Conservation (phyloP, 2,113 vertebrate species). For the Corvus moneduloides region DNA sequence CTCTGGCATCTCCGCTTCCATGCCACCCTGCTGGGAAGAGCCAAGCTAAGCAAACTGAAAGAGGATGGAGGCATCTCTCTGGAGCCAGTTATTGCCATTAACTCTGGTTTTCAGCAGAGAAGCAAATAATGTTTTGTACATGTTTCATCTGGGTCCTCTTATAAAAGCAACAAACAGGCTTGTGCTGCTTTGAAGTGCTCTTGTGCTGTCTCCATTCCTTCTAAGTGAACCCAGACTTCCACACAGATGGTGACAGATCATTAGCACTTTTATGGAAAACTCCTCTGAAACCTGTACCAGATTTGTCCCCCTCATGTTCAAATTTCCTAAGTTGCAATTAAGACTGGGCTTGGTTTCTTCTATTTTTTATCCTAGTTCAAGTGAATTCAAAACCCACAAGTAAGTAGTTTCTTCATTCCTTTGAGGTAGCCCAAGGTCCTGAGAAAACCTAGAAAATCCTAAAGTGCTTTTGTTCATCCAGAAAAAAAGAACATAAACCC, state of each 20-base stretch:
- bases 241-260: background rate
- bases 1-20: rapidly evolving
- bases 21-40: background rate
- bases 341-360: background rate
- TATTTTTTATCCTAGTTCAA: background rate
- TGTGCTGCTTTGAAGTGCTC: background rate
- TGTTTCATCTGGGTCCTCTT: background rate
- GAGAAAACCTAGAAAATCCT: background rate
- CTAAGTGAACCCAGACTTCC: background rate
- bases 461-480: background rate
- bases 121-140: background rate
- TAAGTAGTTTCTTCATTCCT: background rate
- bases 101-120: background rate
- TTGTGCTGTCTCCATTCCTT: background rate
- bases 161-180: background rate
- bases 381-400: background rate
- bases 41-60: background rate
- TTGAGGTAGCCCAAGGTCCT: background rate
- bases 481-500: background rate
- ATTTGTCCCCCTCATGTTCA: background rate
- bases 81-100: background rate
- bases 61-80: background rate
- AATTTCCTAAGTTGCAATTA: background rate
- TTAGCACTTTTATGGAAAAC: background rate
- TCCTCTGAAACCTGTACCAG: background rate